These are phyloP conservation scores for Dendronephthya gigantea DNA, from an alignment of 64 coral and sea anemone species.

Conservation along the genomic window DNA sequence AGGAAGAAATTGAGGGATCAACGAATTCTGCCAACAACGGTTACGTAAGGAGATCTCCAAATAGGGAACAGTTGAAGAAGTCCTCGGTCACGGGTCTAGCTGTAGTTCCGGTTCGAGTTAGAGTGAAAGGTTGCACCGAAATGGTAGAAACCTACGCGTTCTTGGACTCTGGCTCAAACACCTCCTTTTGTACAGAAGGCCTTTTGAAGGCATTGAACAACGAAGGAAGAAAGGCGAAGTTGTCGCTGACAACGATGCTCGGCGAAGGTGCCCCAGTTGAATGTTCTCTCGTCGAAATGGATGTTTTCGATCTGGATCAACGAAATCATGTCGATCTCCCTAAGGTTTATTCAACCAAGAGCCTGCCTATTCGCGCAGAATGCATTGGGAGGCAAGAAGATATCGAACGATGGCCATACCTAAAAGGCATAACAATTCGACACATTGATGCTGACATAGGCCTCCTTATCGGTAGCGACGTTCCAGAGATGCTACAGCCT, in stretches of 20 bases:
- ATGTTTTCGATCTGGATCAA: constrained; percentile 36
- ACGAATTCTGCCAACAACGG: too few species aligned
- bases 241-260: constrained; percentile 14
- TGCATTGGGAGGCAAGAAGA: constrained; percentile 13
- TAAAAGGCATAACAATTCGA: neutral
- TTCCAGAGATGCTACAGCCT: neutral
- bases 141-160: too few species aligned
- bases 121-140: too few species aligned
- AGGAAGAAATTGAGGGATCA: too few species aligned
- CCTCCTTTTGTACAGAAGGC: constrained; percentile 18
- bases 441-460: neutral
- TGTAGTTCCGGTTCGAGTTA: too few species aligned
- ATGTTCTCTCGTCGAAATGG: constrained; percentile 2
- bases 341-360: constrained; percentile 35
- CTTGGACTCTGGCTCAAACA: too few species aligned
- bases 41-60: too few species aligned
- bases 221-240: neutral
- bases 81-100: too few species aligned
- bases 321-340: constrained; percentile 28
- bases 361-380: constrained; percentile 32
- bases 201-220: neutral
- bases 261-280: neutral
- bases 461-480: neutral
- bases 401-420: neutral
- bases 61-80: too few species aligned